Evolutionary conservation across 2,113 vertebrate species (phyloP).

Genomic region (Phyllostomus hastatus): DNA sequence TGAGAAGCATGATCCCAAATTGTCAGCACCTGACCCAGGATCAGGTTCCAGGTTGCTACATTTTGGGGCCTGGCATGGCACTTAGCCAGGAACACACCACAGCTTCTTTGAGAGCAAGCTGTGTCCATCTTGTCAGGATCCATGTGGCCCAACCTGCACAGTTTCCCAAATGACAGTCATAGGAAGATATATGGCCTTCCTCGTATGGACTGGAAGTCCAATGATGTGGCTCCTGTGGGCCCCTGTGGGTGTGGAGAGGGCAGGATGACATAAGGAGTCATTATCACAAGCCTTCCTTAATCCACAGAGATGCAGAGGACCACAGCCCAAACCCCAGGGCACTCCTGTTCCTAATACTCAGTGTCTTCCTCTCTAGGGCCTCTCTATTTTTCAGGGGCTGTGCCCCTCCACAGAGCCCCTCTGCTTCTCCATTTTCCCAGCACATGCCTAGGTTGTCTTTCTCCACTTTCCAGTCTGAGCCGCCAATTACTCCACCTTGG

Average conservation of each 20-base stretch:
- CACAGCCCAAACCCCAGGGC: neutral
- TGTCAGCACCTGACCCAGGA: neutral
- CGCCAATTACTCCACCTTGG: no score
- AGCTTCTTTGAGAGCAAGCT: neutral
- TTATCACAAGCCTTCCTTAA: neutral
- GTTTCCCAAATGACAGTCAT: neutral
- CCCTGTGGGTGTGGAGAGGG: neutral
- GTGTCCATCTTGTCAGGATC: neutral
- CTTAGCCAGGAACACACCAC: no score
- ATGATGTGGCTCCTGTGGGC: neutral
- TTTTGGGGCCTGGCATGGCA: rapidly evolving
- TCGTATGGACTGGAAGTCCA: neutral
- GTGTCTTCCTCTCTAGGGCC: neutral
- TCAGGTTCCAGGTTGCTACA: neutral
- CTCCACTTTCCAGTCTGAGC: no score
- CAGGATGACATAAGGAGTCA: neutral
- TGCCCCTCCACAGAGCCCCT: no score
- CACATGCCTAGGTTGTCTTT: neutral
- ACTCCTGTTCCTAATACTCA: no score
- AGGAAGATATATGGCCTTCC: neutral
- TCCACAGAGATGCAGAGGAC: neutral
- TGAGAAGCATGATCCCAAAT: no score
- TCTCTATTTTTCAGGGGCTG: neutral
- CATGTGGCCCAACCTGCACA: neutral
- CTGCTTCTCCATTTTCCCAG: neutral